Conservation (phyloP, 2,113 vertebrate species). For the Scortum barcoo region DNA sequence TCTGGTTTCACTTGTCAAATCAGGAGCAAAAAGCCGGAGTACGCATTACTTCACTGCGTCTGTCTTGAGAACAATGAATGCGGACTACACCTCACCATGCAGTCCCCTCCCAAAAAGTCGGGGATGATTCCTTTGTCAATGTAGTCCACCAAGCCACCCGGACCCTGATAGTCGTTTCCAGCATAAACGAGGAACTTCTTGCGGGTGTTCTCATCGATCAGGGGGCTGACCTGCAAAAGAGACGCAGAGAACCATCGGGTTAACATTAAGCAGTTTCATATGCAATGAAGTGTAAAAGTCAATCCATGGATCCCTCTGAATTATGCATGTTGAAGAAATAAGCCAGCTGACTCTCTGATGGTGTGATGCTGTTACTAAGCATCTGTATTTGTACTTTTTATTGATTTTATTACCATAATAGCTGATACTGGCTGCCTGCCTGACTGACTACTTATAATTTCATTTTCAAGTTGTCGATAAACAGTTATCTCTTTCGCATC, state of each 20-base stretch:
- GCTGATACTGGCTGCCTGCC: background rate
- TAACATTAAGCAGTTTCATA: background rate
- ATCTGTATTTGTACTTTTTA: constrained; percentile 2
- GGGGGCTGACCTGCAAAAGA: constrained; percentile 90
- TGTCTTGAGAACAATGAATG: background rate
- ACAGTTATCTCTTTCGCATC: background rate
- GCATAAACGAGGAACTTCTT: constrained; percentile 98
- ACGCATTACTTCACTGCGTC: background rate
- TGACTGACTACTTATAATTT: background rate
- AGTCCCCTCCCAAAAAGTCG: constrained; percentile 94
- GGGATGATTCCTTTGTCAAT: constrained; percentile 94
- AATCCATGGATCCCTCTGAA: constrained; percentile 10
- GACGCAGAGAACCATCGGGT: background rate
- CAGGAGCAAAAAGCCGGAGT: background rate
- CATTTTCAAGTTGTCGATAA: background rate
- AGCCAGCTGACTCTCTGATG: background rate
- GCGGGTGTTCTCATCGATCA: constrained; percentile 97
- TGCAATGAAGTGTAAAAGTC: background rate
- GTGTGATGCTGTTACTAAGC: background rate
- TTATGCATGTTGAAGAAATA: constrained; percentile 3
- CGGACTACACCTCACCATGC: constrained; percentile 85
- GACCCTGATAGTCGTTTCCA: constrained; percentile 95
- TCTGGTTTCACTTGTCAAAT: background rate
- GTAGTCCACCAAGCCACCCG: constrained; percentile 94
- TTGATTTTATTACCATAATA: background rate